Base-by-base conservation (phyloP, 2,888 invertebrate genomes). In the Pachydiplax longipennis region DNA sequence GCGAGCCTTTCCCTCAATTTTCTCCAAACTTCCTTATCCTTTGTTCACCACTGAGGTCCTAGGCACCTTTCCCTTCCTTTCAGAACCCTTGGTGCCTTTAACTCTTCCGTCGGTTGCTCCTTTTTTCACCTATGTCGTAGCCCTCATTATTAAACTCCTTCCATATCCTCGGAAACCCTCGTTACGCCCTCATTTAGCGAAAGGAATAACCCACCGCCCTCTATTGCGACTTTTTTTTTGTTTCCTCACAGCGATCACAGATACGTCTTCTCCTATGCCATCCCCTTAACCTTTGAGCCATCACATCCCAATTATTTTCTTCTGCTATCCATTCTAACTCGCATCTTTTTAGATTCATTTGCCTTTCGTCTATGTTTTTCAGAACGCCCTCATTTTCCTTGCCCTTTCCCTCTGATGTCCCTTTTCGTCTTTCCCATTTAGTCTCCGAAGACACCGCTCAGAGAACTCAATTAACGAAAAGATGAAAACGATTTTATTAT, bases 91-190 rank as follows among this genome's bases (percentile, higher is more conserved):
- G 22, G 22, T 25, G 31, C 73, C 73, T 31, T 73, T 13, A 13
- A 25, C 73, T 73, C 31, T 25, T 53, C n/a, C 73, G 31, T 73
- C 31, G 31, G 73, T 10, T 31, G 25, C 73, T 73, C 73, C 73
- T 25, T 73, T 73, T 73, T 73, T 15, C 73, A 31, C 8, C 31
- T 73, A 31, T 73, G 37, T 65, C 31, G 18, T 10, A 22, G 58
- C 15, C n/a, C 40, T 87, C 87, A 87, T 87, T 87, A 87, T 87
- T 37, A 61, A 61, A 61, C 61, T 87, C 37, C 35, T 31, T 53
- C 13, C 22, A 25, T 83, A 61, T 58, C 40, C 65, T 15, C 12
- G 2, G 61, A 35, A 35, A 37, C 61, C 40, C 53, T 87, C 61
- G 37, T 87, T 61, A 87, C 87, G 22, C n/a, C 61, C 87, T 37